These are phyloP conservation scores for Plotosus lineatus DNA, from an alignment of 2,113 vertebrate genomes.

Conservation along the genomic window DNA sequence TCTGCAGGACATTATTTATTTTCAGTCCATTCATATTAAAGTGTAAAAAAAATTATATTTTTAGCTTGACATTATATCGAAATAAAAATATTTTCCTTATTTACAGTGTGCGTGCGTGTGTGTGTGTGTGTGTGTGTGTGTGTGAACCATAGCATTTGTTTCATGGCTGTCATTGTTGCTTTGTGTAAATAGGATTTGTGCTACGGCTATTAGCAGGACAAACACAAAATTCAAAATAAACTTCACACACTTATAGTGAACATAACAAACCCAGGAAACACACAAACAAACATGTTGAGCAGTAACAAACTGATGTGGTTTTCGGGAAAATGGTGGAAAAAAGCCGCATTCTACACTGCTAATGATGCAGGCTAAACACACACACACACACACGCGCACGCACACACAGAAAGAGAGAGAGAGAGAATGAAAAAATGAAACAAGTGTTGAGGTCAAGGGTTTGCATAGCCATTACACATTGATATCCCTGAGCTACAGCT, in stretches of 20 bases:
- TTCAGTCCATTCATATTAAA: conserved; percentile 86
- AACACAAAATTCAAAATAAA: background rate
- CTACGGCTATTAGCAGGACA: background rate
- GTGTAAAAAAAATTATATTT: conserved; percentile 44
- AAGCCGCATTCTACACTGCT: conserved; percentile 69
- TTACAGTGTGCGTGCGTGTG: conserved; percentile 41
- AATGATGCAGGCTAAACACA: conserved; percentile 63
- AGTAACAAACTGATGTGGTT: background rate
- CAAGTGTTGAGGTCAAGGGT: background rate
- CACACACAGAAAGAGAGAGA: background rate
- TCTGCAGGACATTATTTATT: conserved; percentile 86
- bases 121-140: background rate
- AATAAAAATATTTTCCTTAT: conserved; percentile 69
- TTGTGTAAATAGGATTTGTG: background rate
- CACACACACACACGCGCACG: background rate
- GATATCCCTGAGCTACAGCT: background rate
- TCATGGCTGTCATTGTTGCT: too few species aligned
- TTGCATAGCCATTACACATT: background rate
- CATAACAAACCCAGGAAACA: background rate
- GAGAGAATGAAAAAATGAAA: background rate
- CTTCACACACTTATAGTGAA: background rate
- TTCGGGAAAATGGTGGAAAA: conserved; percentile 76
- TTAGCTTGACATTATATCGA: conserved; percentile 66
- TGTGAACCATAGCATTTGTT: background rate
- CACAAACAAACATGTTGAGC: background rate